Percentiles rank a stretch among this genome's conserved stretches.
Evolutionary conservation across 1,140 invertebrate genomes (phyloP).

Genomic region (Formica selysi): DNA sequence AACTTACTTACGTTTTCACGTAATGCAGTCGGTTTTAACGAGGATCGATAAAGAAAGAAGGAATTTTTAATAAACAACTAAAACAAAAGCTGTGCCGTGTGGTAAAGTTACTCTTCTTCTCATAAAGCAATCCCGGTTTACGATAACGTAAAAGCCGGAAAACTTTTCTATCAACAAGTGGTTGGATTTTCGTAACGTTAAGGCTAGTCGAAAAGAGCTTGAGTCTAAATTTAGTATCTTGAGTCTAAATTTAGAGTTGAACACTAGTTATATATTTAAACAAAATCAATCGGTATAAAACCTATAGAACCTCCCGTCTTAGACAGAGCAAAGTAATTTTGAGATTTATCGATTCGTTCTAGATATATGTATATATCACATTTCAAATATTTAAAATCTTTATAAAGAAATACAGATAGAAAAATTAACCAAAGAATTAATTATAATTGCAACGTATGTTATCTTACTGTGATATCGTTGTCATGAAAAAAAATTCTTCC

Average conservation of each 20-base stretch:
- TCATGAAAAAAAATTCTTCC: not conserved
- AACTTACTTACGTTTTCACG: not conserved
- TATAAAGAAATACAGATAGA: not conserved
- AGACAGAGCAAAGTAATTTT: not conserved
- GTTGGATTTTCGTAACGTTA: not conserved
- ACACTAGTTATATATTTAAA: not conserved
- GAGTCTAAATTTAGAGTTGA: not conserved
- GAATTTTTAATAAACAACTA: not conserved
- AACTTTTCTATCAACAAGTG: slow-evolving; percentile 5
- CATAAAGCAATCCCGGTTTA: not conserved
- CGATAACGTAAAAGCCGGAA: not conserved
- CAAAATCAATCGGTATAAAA: not conserved
- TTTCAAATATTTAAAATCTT: not conserved
- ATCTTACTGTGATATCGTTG: not conserved
- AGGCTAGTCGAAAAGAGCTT: not conserved
- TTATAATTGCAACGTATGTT: not conserved
- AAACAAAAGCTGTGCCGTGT: not conserved
- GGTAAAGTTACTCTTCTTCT: not conserved
- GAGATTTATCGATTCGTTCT: not conserved
- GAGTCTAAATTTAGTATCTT: not conserved
- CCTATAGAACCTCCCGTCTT: not conserved
- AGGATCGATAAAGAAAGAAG: not conserved
- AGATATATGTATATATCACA: too few species aligned
- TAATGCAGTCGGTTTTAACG: not conserved
- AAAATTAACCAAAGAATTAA: not conserved